Evolutionary conservation across 2,888 invertebrate species (phyloP).

Genomic region (Allophyes oxyacanthae): DNA sequence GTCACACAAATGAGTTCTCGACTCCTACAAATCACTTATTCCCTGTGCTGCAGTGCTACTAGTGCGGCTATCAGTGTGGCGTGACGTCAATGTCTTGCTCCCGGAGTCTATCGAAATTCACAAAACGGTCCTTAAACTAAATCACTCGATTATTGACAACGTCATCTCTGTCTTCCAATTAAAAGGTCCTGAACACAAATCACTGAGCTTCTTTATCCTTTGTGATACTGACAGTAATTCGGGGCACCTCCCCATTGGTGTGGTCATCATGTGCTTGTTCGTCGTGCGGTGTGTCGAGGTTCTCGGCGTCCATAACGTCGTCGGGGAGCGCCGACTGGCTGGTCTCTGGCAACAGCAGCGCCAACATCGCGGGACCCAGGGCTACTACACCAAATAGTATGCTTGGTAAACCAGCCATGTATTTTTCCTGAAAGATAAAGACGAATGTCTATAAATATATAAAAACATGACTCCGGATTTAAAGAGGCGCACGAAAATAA

Average conservation of each 20-base stretch:
- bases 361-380: slow-evolving; percentile 73
- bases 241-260: slow-evolving; percentile 83
- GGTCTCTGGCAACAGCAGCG: slow-evolving; percentile 79
- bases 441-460: not conserved
- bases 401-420: slow-evolving; percentile 78
- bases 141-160: slow-evolving; percentile 33
- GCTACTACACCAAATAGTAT: slow-evolving; percentile 77
- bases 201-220: slow-evolving; percentile 29
- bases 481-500: too few relatives aligned
- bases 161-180: slow-evolving; percentile 1
- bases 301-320: slow-evolving; percentile 73
- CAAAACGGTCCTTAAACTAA: slow-evolving; percentile 19
- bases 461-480: not conserved
- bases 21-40: not conserved
- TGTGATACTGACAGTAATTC: slow-evolving; percentile 33
- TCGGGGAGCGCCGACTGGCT: slow-evolving; percentile 75
- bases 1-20: not conserved
- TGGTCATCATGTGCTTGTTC: slow-evolving; percentile 43
- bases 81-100: not conserved
- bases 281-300: slow-evolving; percentile 57
- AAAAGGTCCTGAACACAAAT: slow-evolving; percentile 1
- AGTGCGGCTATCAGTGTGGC: not conserved
- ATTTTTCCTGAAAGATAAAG: slow-evolving; percentile 68
- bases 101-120: slow-evolving; percentile 2
- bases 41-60: not conserved